phyloP scores from a whole-genome alignment of 2,888 invertebrate genomes.

The Epiperipatus broadwayi region DNA sequence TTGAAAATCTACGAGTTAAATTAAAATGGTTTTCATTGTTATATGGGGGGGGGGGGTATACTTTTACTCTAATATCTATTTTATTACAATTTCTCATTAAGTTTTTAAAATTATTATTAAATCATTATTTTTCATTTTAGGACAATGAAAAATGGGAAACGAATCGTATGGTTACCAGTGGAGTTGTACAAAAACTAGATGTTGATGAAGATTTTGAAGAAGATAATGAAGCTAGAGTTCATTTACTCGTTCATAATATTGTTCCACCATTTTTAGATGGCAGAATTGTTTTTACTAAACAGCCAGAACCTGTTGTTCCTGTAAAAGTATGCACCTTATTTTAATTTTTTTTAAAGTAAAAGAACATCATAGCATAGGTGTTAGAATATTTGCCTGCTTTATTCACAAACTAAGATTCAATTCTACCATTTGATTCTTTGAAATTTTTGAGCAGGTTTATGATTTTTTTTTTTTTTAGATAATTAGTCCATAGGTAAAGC shows the following conservation, averaged over 20 bases:
- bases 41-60: no score
- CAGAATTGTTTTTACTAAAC: conserved; percentile 94
- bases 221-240: conserved; percentile 80
- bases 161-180: conserved; percentile 75
- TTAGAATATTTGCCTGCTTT: not conserved
- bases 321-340: no score
- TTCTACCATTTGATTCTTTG: not conserved
- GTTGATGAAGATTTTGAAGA: conserved; percentile 74
- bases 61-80: no score
- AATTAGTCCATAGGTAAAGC: no score
- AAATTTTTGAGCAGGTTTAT: no score
- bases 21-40: no score
- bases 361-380: not conserved
- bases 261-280: conserved; percentile 98
- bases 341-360: no score
- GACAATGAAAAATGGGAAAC: conserved; percentile 98
- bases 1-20: no score
- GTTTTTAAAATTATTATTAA: not conserved
- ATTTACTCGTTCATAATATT: conserved; percentile 88
- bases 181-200: conserved; percentile 72
- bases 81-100: not conserved
- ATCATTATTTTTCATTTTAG: conserved; percentile 21
- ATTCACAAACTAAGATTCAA: not conserved
- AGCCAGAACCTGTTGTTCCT: conserved; percentile 95
- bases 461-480: no score